These are phyloP conservation scores for Acipenser ruthenus DNA, from an alignment of 2,797 vertebrate genomes.

Conservation along the genomic window DNA sequence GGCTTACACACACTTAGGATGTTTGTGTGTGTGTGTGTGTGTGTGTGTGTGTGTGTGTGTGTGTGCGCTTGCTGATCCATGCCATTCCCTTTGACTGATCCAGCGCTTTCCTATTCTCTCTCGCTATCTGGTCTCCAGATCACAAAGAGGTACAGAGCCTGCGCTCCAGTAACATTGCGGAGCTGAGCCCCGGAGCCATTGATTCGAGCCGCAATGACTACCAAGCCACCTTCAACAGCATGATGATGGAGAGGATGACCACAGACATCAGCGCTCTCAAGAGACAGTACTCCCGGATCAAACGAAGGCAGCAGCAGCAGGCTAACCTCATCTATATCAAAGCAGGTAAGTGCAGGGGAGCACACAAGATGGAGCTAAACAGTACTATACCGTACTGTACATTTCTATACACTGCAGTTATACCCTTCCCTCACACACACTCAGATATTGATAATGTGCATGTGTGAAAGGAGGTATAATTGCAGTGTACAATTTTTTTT, in stretches of 20 bases:
- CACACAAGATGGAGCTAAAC: too few species aligned
- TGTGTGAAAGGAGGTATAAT: too few species aligned
- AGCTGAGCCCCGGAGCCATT: constrained; percentile 89
- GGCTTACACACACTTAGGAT: too few species aligned
- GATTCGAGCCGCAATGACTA: constrained; percentile 78
- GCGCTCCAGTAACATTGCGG: constrained; percentile 75
- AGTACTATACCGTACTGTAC: too few species aligned
- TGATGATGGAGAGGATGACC: constrained; percentile 98
- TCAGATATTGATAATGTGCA: too few species aligned
- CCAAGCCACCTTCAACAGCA: constrained; percentile 90
- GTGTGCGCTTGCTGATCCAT: too few species aligned
- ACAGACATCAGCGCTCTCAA: constrained; percentile 89
- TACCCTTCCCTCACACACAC: too few species aligned
- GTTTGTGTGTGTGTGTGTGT: too few species aligned
- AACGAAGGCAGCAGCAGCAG: constrained; percentile 89
- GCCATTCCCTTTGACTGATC: neutral
- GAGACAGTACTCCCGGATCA: constrained; percentile 86
- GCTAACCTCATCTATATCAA: constrained; percentile 83
- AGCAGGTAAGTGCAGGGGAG: constrained; percentile 65
- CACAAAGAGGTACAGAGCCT: constrained; percentile 66
- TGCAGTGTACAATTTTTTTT: too few species aligned
- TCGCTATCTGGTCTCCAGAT: constrained; percentile 47
- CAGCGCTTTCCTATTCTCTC: neutral
- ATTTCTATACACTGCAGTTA: too few species aligned
- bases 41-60: too few species aligned